A percentile compares a stretch with the other conserved stretches of the same genome.
phyloP scores from a whole-genome alignment of 2,888 invertebrate genomes.

The Epirrhoe tristata region DNA sequence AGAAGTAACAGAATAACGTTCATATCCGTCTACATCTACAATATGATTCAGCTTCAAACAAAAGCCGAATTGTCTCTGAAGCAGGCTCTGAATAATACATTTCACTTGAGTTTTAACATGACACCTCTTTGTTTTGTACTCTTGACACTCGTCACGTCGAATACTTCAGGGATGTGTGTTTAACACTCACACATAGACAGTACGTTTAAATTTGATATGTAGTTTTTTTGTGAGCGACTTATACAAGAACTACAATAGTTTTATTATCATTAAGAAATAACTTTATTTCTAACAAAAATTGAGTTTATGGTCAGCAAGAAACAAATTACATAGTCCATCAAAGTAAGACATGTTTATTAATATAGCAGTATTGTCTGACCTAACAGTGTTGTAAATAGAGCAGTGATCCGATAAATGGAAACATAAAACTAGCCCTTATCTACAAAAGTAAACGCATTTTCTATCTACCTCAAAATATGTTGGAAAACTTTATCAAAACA shows the following conservation, averaged over 20 bases:
- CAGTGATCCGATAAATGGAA: background rate
- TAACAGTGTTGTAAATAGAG: background rate
- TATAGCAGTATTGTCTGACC: background rate
- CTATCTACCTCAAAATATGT: too few species aligned
- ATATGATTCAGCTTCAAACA: constrained; percentile 60
- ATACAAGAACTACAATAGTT: background rate
- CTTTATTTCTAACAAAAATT: background rate
- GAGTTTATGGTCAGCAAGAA: background rate
- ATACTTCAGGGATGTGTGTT: constrained; percentile 40
- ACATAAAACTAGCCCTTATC: background rate
- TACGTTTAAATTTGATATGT: background rate
- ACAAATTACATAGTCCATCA: background rate
- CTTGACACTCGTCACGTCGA: constrained; percentile 53
- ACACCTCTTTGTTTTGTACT: constrained; percentile 68
- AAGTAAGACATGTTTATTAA: background rate
- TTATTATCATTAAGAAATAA: background rate
- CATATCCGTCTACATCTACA: constrained; percentile 48
- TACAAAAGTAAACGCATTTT: background rate
- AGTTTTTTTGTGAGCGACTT: background rate
- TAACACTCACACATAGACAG: constrained; percentile 5
- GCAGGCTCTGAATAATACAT: constrained; percentile 71
- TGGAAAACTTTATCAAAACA: constrained; percentile 32
- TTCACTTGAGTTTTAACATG: constrained; percentile 72
- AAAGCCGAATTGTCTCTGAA: constrained; percentile 63
- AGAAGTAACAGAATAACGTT: constrained; percentile 43